A percentile compares a stretch with the other conserved stretches of the same genome.
Evolutionary conservation across 2,113 vertebrate species (phyloP).

Genomic region (Bettongia penicillata): DNA sequence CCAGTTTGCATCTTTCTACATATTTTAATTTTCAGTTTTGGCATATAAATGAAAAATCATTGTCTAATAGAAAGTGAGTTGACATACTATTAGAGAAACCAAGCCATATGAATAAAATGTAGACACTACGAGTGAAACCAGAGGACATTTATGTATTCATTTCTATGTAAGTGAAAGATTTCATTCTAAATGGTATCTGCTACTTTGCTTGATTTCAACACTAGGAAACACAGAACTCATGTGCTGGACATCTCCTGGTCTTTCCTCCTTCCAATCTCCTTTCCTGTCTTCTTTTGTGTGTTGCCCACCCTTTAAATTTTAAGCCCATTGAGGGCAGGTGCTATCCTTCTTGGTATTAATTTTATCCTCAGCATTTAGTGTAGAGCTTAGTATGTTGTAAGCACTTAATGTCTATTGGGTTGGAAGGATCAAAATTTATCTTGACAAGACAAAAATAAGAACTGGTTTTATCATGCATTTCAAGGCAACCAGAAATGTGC

Average conservation of each 20-base stretch:
- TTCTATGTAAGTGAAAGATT: too few species aligned
- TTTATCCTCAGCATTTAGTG: background rate
- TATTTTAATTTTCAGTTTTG: background rate
- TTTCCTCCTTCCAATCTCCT: too few species aligned
- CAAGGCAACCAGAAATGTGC: background rate
- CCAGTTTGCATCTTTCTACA: background rate
- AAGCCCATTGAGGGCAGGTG: background rate
- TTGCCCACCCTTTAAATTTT: background rate
- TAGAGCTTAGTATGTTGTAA: background rate
- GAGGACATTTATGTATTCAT: too few species aligned
- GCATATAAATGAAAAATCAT: background rate
- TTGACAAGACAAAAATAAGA: background rate
- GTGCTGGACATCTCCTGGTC: too few species aligned
- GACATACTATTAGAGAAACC: too few species aligned
- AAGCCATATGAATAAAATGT: too few species aligned
- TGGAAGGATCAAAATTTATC: background rate
- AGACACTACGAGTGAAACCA: too few species aligned
- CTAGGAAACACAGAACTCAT: too few species aligned
- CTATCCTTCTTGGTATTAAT: background rate
- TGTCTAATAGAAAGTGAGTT: too few species aligned
- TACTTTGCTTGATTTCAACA: too few species aligned
- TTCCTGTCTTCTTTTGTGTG: too few species aligned
- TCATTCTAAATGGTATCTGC: too few species aligned
- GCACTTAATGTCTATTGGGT: background rate
- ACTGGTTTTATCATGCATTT: background rate